Evolutionary conservation across 2,888 invertebrate species (phyloP).

Genomic region (Sphaerophoria rueppellii): DNA sequence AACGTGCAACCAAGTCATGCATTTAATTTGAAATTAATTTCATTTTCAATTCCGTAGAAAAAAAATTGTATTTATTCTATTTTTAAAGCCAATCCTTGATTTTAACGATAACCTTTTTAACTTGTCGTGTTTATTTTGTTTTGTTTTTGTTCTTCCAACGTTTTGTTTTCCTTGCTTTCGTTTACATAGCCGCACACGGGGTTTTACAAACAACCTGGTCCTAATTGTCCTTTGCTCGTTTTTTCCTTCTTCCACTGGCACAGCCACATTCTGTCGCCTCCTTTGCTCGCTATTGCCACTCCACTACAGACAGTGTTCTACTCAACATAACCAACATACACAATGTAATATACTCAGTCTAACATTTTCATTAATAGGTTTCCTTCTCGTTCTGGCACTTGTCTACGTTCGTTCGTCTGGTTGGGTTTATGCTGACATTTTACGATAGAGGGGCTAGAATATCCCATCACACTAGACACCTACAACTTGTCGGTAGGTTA

Average conservation of each 20-base stretch:
- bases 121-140: not conserved
- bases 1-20: not conserved
- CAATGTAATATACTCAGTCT: slow-evolving; percentile 26
- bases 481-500: not conserved
- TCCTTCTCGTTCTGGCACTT: slow-evolving; percentile 14
- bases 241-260: not conserved
- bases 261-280: not conserved
- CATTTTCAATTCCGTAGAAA: not conserved
- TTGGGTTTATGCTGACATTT: slow-evolving; percentile 36
- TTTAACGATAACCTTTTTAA: slow-evolving; percentile 29
- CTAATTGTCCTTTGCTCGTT: slow-evolving; percentile 39
- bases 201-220: slow-evolving; percentile 44
- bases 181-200: slow-evolving; percentile 16
- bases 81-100: slow-evolving; percentile 6
- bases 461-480: not conserved
- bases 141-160: not conserved
- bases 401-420: no score
- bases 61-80: not conserved
- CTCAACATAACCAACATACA: slow-evolving; percentile 43
- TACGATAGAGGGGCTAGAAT: not conserved
- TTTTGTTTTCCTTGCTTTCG: slow-evolving; percentile 13
- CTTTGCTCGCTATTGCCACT: not conserved
- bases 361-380: slow-evolving; percentile 62
- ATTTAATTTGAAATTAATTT: not conserved
- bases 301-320: not conserved